Conservation (phyloP, 2,113 vertebrate genomes). For the Burhinus oedicnemus region DNA sequence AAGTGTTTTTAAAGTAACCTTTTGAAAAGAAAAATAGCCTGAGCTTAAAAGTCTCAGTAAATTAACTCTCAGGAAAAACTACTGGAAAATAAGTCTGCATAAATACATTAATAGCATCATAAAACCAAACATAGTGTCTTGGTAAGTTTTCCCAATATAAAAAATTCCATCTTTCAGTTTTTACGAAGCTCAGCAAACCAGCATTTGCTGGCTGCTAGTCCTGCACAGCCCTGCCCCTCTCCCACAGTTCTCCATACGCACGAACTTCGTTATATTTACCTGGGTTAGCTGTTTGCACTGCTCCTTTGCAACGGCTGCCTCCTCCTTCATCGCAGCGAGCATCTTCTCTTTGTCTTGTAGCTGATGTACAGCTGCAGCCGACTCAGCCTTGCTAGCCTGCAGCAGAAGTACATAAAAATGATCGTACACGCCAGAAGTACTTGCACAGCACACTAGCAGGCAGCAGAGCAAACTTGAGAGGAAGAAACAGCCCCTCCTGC, state of each 20-base stretch:
- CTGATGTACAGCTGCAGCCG: constrained; percentile 79
- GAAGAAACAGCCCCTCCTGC: not conserved
- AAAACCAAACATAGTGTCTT: accelerated
- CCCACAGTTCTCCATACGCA: not conserved
- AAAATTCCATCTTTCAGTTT: not conserved
- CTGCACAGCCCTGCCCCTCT: not conserved
- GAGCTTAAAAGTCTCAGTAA: not conserved
- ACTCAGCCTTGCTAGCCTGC: constrained; percentile 84
- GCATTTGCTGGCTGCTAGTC: not conserved
- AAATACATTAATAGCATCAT: not conserved
- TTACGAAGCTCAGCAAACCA: not conserved
- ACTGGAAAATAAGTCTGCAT: not conserved
- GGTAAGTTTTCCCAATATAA: not conserved
- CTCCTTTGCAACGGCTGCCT: constrained; percentile 87
- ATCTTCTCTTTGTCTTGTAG: constrained; percentile 90
- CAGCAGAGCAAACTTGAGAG: not conserved
- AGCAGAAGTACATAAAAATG: not conserved
- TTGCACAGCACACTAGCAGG: not conserved
- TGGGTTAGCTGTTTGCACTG: constrained; percentile 94
- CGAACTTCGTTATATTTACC: constrained; percentile 68
- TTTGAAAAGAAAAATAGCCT: not conserved
- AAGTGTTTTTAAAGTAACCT: not conserved
- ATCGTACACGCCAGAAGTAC: not conserved
- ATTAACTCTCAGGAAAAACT: not conserved
- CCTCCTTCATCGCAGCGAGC: constrained; percentile 86